phyloP scores from a whole-genome alignment of 2,113 vertebrate genomes.

The Polyodon spathula region DNA sequence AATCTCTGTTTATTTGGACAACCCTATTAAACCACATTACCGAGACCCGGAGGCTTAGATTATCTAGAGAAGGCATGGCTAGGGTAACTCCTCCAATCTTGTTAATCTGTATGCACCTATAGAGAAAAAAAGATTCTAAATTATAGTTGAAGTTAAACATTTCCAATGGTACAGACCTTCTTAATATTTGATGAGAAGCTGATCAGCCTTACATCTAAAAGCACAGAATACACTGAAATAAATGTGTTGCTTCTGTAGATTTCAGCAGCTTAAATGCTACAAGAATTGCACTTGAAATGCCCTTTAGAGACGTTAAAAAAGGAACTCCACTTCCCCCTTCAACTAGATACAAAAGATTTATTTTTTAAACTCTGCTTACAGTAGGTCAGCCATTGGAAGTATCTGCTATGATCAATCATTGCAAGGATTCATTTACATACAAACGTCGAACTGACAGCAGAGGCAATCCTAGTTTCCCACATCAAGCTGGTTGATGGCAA shows the following conservation, averaged over 20 bases:
- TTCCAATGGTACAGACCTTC: slow-evolving; percentile 9
- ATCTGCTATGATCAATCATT: slow-evolving; percentile 48
- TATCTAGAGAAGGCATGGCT: neutral
- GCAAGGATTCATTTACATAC: slow-evolving; percentile 59
- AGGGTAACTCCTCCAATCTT: slow-evolving; percentile 18
- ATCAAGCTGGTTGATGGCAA: slow-evolving; percentile 39
- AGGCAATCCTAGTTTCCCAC: slow-evolving; percentile 28
- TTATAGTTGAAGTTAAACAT: slow-evolving; percentile 20
- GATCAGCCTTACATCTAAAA: slow-evolving; percentile 12
- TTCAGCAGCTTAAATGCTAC: slow-evolving; percentile 45
- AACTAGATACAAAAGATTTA: neutral
- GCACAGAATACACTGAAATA: neutral
- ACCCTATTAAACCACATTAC: slow-evolving; percentile 37
- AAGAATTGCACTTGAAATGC: slow-evolving; percentile 51
- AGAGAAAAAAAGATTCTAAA: neutral
- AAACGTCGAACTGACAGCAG: slow-evolving; percentile 42
- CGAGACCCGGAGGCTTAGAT: neutral
- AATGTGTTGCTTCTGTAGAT: slow-evolving; percentile 31
- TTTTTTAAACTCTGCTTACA: neutral
- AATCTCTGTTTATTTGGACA: slow-evolving; percentile 63
- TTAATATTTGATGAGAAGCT: slow-evolving; percentile 3
- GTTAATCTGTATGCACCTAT: slow-evolving; percentile 22
- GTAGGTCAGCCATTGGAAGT: neutral
- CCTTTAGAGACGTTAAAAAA: slow-evolving; percentile 41
- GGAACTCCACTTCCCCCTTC: neutral